Evolutionary conservation across 2,113 vertebrate genomes (phyloP).

Genomic region (Pseudopodoces humilis): DNA sequence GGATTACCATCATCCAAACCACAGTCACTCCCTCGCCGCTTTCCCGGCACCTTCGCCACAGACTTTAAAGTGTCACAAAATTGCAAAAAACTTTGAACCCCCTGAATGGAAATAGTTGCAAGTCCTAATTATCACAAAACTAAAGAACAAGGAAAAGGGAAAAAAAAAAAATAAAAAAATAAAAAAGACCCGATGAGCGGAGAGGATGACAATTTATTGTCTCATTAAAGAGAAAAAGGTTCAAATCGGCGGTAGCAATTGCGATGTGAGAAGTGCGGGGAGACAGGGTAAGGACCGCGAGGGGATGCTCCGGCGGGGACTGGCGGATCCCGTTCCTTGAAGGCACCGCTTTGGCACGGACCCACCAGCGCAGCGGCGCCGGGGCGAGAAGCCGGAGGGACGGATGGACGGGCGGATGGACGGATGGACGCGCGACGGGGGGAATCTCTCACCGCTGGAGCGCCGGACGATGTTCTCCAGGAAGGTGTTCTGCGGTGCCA

Average conservation of each 20-base stretch:
- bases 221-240: not conserved
- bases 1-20: not conserved
- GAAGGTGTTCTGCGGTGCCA: conserved; percentile 98
- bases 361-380: not conserved
- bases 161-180: not conserved
- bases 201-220: not conserved
- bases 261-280: not conserved
- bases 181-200: not conserved
- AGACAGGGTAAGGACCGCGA: not conserved
- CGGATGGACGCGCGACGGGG: fast-evolving
- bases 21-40: not conserved
- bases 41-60: not conserved
- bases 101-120: not conserved
- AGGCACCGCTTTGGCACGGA: conserved; percentile 17
- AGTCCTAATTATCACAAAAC: not conserved
- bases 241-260: not conserved
- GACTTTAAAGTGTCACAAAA: not conserved
- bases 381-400: not conserved
- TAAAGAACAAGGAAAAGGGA: not conserved
- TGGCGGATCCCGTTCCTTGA: conserved; percentile 2
- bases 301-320: not conserved
- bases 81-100: not conserved
- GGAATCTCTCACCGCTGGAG: conserved; percentile 84
- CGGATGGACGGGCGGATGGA: fast-evolving
- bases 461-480: conserved; percentile 96